phyloP scores from a whole-genome alignment of 1,140 invertebrate species.

The Ericerus pela region DNA sequence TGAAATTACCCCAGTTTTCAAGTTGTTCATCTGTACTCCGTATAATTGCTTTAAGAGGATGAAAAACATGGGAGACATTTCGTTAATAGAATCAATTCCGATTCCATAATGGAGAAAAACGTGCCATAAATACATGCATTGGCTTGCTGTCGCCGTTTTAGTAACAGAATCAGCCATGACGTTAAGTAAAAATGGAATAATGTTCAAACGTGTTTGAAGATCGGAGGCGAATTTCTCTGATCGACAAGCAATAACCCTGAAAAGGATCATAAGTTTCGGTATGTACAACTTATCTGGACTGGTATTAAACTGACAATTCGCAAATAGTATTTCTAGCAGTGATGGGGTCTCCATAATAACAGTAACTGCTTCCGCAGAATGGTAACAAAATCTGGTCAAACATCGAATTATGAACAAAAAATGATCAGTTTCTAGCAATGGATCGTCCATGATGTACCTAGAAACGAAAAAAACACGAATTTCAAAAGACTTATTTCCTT shows the following conservation, averaged over 20 bases:
- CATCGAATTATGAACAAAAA: conserved; percentile 52
- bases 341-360: conserved; percentile 34
- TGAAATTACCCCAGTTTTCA: not conserved
- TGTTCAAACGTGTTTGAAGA: conserved; percentile 24
- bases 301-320: conserved; percentile 15
- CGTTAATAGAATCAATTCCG: conserved; percentile 25
- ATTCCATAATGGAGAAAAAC: conserved; percentile 33
- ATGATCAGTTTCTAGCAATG: conserved; percentile 45
- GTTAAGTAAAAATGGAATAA: conserved; percentile 23
- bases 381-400: conserved; percentile 47
- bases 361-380: conserved; percentile 42
- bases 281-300: not conserved
- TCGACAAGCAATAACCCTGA: conserved; percentile 30
- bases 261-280: conserved; percentile 30
- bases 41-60: conserved; percentile 1
- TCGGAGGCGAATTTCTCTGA: conserved; percentile 29
- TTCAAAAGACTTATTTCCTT: too few relatives aligned
- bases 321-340: conserved; percentile 16
- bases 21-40: not conserved
- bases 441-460: conserved; percentile 50
- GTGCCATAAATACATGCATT: conserved; percentile 31
- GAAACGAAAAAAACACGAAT: conserved; percentile 22
- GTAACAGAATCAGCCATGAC: conserved; percentile 18
- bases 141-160: not conserved
- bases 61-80: not conserved